Conservation (phyloP, 2,113 vertebrate species). For the Anarrhichthys ocellatus region DNA sequence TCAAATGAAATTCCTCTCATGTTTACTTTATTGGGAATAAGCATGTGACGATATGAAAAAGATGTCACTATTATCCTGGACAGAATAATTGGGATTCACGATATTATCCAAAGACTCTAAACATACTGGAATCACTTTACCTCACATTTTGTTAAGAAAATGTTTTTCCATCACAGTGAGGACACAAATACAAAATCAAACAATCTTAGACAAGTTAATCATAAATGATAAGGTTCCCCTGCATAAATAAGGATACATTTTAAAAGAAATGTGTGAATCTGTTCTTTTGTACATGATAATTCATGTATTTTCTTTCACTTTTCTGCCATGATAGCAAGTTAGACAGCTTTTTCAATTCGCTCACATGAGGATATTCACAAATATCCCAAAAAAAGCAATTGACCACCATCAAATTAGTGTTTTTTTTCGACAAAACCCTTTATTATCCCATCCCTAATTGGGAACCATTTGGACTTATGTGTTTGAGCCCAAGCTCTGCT, state of each 20-base stretch:
- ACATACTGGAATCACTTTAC: neutral
- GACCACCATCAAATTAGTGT: neutral
- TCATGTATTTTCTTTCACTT: neutral
- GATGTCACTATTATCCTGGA: neutral
- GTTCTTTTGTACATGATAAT: neutral
- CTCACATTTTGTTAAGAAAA: neutral
- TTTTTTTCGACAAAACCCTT: neutral
- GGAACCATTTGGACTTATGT: neutral
- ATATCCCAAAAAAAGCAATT: neutral
- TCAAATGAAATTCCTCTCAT: neutral
- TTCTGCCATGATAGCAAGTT: neutral
- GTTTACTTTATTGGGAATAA: neutral
- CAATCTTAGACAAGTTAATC: neutral
- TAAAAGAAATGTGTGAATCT: neutral
- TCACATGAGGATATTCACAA: neutral
- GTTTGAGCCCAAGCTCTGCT: neutral
- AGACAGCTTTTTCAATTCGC: neutral
- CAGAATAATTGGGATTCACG: neutral
- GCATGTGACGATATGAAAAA: neutral
- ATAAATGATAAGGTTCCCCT: neutral
- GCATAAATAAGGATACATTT: neutral
- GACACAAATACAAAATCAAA: neutral
- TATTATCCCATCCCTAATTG: neutral
- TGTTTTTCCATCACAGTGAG: neutral
- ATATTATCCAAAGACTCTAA: neutral